Base-by-base conservation (phyloP, 2,888 invertebrate genomes). In the Pollenia griseotomentosa region DNA sequence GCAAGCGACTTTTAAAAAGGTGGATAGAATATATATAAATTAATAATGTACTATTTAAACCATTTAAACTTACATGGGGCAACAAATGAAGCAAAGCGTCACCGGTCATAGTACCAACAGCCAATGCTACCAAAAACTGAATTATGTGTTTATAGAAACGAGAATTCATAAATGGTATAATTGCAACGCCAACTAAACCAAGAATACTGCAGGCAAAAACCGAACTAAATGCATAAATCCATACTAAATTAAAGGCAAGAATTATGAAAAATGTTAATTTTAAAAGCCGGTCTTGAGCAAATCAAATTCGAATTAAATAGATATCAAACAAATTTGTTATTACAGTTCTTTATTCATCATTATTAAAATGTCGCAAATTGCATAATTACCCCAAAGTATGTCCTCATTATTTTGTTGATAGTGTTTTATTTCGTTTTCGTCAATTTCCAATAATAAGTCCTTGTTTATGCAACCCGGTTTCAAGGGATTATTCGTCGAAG, bases 41-140 rank as follows among this genome's bases (percentile, higher is more conserved):
- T 53, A 55, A 2, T 46, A 66, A 66, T 9, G 1, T 66, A 44
- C 16, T 5, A 10, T 1, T 53, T 42, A 0, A 11, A 19, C 12
- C 66, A 10, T 33, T n/a, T 42, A 48, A 48, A 90, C 93, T 96
- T 83, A 97, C 97, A 92, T 98, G 98, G 23, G 99, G 99, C 92
- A 99, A 94, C 44, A 99, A 95, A 94, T 99, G 99, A 84, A 99
- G 94, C 63, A 99, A 94, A 0, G 98, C 98, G 94, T 99, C 99
- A 0, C 98, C 98, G 65, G 97, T 96, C 83, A 98, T 94, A 0
- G 98, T 97, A 0, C 98, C 99, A 48, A 99, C 97, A 16, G 99
- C 99, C 89, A 99, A 94, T 0, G 98, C 98, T 3, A 99, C 98
- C 87, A 99, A 94, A 93, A 98, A 98, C 93, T 98, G 98, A 75